Evolutionary conservation across 2,113 vertebrate genomes (phyloP).

Genomic region (Eolophus roseicapilla): DNA sequence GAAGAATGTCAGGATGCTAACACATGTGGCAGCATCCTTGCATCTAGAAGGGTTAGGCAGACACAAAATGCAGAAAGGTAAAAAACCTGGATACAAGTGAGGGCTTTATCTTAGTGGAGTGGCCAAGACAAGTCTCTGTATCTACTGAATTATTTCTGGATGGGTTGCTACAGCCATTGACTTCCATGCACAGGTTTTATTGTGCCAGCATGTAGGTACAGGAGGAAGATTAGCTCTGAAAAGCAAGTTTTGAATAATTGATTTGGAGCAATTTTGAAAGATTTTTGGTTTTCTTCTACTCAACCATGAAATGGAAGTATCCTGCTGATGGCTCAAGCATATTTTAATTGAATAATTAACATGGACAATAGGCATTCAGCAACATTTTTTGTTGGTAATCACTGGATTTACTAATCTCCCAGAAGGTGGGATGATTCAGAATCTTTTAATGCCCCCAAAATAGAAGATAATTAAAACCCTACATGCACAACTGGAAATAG

Average conservation of each 20-base stretch:
- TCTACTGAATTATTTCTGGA: neutral
- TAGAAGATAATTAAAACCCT: slow-evolving; percentile 46
- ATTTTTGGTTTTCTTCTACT: neutral
- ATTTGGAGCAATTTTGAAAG: slow-evolving; percentile 30
- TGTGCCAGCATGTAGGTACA: neutral
- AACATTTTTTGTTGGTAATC: slow-evolving; percentile 19
- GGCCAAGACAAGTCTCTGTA: neutral
- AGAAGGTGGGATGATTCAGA: slow-evolving; percentile 59
- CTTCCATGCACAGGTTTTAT: neutral
- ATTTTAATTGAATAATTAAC: slow-evolving; percentile 60
- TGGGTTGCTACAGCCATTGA: neutral
- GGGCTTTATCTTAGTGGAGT: neutral
- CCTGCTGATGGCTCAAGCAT: slow-evolving; percentile 44
- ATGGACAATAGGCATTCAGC: slow-evolving; percentile 25
- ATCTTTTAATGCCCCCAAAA: slow-evolving; percentile 29
- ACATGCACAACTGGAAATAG: slow-evolving; percentile 4
- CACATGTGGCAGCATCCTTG: neutral
- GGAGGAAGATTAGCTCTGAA: neutral
- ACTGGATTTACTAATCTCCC: slow-evolving; percentile 47
- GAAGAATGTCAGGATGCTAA: neutral
- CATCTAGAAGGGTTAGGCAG: neutral
- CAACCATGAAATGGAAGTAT: slow-evolving; percentile 30
- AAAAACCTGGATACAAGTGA: neutral
- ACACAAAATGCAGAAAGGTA: neutral
- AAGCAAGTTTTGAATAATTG: slow-evolving; percentile 30